Conservation (phyloP, 2,113 vertebrate species). For the Poecilia latipinna region DNA sequence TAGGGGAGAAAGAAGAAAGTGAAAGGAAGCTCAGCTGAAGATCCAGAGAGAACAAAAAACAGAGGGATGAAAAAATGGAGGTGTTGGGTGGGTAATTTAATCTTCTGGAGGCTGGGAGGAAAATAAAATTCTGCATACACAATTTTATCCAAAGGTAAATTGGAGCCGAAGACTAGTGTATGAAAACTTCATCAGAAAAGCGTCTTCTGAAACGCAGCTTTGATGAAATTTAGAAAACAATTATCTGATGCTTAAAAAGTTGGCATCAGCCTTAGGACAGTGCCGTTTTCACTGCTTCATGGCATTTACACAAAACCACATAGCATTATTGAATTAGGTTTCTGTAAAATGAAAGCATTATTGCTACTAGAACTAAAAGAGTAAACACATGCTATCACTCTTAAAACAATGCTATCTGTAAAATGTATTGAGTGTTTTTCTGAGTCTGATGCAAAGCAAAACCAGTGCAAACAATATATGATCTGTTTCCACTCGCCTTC, state of each 20-base stretch:
- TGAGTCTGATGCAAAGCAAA: neutral
- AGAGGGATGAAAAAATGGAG: slow-evolving; percentile 41
- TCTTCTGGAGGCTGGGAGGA: slow-evolving; percentile 49
- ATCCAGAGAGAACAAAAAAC: slow-evolving; percentile 26
- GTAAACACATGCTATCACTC: neutral
- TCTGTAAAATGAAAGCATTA: neutral
- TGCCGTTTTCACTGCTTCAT: neutral
- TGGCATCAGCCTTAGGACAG: neutral
- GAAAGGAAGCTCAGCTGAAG: slow-evolving; percentile 18
- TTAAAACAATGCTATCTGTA: neutral
- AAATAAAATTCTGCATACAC: slow-evolving; percentile 61
- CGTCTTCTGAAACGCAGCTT: slow-evolving; percentile 28
- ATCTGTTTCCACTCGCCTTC: neutral
- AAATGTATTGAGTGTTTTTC: neutral
- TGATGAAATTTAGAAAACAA: slow-evolving; percentile 31
- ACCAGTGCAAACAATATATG: neutral
- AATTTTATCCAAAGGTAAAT: slow-evolving; percentile 56
- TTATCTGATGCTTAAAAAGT: slow-evolving; percentile 22
- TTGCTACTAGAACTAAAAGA: neutral
- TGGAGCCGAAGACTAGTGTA: slow-evolving; percentile 33
- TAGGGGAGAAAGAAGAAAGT: slow-evolving; percentile 19
- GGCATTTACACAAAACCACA: neutral
- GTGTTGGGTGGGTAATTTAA: slow-evolving; percentile 62
- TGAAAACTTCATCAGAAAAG: slow-evolving; percentile 21
- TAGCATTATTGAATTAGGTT: neutral